Percentiles rank a stretch among this genome's conserved stretches.
Conservation (phyloP, 2,888 invertebrate genomes). For the Nymphalis urticae region DNA sequence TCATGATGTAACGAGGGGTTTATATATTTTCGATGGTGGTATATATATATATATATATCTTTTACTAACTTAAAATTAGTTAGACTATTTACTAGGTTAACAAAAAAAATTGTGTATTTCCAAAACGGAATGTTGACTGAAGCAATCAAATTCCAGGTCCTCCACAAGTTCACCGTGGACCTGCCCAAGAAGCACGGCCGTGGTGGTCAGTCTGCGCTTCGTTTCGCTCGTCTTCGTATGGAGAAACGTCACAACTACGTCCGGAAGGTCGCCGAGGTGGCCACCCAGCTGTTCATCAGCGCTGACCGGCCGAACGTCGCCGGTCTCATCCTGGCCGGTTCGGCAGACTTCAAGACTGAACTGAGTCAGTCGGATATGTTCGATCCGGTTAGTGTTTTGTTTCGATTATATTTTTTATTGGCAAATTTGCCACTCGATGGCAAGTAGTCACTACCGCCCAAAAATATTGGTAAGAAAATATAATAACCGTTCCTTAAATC, state of each 20-base stretch:
- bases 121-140: neutral
- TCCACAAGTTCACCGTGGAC: conserved; percentile 98
- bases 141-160: conserved; percentile 79
- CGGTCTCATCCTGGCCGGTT: conserved; percentile 98
- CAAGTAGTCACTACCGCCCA: no score
- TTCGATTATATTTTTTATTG: neutral
- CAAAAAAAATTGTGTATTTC: no score
- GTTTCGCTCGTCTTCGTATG: conserved; percentile 99
- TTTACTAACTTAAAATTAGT: no score
- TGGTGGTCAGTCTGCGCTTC: conserved; percentile 99
- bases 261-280: conserved; percentile 91
- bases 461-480: no score
- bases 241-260: conserved; percentile 99
- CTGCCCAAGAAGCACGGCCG: conserved; percentile 99
- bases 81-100: no score
- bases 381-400: conserved; percentile 90
- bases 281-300: conserved; percentile 97
- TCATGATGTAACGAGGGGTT: no score
- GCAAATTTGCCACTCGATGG: no score
- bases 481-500: no score
- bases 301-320: conserved; percentile 99
- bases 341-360: conserved; percentile 99
- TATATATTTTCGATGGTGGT: no score
- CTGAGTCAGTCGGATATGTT: conserved; percentile 99
- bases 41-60: no score